Evolutionary conservation across 2,888 invertebrate species (phyloP).

Genomic region (Dascillus cervinus): DNA sequence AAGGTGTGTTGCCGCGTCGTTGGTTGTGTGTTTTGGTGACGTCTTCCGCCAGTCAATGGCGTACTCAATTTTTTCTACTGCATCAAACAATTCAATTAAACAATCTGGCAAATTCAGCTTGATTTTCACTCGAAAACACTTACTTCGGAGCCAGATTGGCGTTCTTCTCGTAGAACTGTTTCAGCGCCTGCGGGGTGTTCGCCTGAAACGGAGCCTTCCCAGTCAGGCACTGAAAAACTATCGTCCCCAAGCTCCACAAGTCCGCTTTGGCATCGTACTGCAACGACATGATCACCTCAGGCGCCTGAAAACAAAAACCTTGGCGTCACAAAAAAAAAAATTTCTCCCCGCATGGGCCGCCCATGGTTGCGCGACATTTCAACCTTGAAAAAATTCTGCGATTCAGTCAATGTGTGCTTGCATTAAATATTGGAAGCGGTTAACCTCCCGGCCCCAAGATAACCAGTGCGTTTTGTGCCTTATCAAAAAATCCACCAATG

Average conservation of each 20-base stretch:
- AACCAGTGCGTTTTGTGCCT: no score
- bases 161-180: conserved; percentile 95
- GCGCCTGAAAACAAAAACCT: conserved; percentile 57
- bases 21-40: no score
- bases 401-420: no score
- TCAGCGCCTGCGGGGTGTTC: conserved; percentile 93
- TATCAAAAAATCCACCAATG: no score
- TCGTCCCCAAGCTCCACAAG: conserved; percentile 98
- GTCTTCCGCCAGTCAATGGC: no score
- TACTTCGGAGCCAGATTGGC: conserved; percentile 83
- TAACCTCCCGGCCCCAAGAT: no score
- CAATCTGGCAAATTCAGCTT: not conserved
- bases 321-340: not conserved
- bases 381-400: no score
- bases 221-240: conserved; percentile 82
- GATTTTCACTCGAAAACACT: no score
- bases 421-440: no score
- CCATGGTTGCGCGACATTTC: not conserved
- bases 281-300: conserved; percentile 98
- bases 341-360: not conserved
- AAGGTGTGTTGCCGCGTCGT: no score
- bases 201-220: conserved; percentile 99
- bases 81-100: conserved; percentile 1
- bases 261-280: conserved; percentile 99
- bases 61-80: not conserved